phyloP scores from a whole-genome alignment of 2,797 vertebrate species.

The Morus bassanus region DNA sequence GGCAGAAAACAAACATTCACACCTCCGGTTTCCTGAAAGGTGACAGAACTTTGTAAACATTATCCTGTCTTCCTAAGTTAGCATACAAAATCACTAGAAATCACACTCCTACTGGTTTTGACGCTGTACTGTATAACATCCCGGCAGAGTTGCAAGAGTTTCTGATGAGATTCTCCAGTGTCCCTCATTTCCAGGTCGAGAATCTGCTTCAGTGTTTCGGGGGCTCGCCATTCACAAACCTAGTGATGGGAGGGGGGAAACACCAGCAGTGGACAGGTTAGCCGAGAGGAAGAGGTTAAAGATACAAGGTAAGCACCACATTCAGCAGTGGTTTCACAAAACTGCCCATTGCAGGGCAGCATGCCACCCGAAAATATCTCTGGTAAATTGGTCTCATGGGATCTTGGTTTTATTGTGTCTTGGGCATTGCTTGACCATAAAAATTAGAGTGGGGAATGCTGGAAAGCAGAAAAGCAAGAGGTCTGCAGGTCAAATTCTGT shows the following conservation, averaged over 20 bases:
- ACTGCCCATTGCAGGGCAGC: neutral
- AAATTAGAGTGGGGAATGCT: neutral
- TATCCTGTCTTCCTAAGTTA: neutral
- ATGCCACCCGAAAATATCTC: neutral
- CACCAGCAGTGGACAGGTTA: neutral
- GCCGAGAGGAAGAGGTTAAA: neutral
- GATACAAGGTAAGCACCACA: neutral
- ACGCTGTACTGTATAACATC: constrained; percentile 86
- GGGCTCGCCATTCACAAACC: constrained; percentile 86
- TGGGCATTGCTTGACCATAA: neutral
- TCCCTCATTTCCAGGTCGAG: constrained; percentile 85
- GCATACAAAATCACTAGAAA: neutral
- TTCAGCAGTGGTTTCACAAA: neutral
- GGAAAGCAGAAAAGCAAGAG: neutral
- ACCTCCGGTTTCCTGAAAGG: neutral
- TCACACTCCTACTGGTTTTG: constrained; percentile 81
- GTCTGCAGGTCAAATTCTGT: neutral
- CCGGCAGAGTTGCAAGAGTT: constrained; percentile 79
- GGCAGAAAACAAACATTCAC: neutral
- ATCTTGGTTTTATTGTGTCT: neutral
- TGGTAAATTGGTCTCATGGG: neutral
- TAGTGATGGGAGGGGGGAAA: constrained; percentile 45
- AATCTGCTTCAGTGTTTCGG: constrained; percentile 78
- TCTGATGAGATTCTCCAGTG: constrained; percentile 76
- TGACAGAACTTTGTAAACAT: neutral